These are phyloP conservation scores for Helogale parvula DNA, from an alignment of 2,113 vertebrate genomes.

Conservation along the genomic window DNA sequence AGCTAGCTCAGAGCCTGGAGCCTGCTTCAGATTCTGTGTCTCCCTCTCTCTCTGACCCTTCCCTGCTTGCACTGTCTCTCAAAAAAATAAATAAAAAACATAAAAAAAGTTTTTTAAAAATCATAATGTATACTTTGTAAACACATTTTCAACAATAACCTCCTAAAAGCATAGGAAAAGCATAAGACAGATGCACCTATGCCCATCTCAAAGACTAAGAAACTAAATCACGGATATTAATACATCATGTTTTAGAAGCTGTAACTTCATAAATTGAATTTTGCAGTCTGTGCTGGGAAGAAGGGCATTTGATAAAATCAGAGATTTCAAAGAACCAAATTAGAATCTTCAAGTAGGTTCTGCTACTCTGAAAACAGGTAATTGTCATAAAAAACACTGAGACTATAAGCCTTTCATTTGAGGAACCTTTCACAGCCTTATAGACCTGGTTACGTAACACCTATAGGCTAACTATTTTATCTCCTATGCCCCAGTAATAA, in stretches of 20 bases:
- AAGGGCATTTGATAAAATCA: background rate
- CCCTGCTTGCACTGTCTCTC: too few relatives aligned
- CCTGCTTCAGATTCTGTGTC: too few relatives aligned
- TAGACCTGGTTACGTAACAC: background rate
- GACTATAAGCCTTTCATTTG: accelerated
- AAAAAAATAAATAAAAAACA: too few relatives aligned
- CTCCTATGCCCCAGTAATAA: too few relatives aligned
- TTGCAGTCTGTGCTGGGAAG: background rate
- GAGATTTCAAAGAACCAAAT: background rate
- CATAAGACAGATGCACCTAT: background rate
- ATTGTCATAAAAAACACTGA: background rate
- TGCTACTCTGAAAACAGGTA: background rate
- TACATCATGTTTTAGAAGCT: background rate
- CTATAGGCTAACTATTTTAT: background rate
- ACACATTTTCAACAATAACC: background rate
- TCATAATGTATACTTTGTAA: background rate
- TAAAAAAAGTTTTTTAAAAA: too few relatives aligned
- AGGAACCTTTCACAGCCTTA: accelerated
- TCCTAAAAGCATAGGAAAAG: background rate
- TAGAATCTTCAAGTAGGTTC: background rate
- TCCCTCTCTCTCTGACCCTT: too few relatives aligned
- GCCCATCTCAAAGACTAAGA: background rate
- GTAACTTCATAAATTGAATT: background rate
- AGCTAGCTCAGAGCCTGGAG: too few relatives aligned
- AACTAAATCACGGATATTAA: background rate